phyloP scores from a whole-genome alignment of 2,888 invertebrate genomes.

The Latrodectus elegans region DNA sequence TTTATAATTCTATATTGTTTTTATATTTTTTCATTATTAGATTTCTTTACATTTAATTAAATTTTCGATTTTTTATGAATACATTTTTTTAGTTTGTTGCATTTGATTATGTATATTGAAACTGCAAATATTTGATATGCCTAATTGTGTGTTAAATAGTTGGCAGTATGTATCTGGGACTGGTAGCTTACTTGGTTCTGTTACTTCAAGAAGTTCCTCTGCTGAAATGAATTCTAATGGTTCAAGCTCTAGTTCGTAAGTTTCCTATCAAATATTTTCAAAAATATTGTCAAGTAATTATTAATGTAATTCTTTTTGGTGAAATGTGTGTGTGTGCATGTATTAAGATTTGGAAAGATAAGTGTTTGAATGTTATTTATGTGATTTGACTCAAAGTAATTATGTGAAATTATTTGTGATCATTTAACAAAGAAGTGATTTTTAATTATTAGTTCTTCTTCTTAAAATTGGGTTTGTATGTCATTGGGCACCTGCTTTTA shows the following conservation, averaged over 20 bases:
- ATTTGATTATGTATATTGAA: too few relatives aligned
- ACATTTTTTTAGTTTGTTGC: background rate
- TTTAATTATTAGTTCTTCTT: too few relatives aligned
- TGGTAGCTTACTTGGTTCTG: conserved; percentile 73
- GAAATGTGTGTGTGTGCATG: too few relatives aligned
- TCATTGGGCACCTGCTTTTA: too few relatives aligned
- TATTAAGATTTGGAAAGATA: too few relatives aligned
- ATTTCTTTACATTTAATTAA: background rate
- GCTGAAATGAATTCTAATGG: conserved; percentile 48
- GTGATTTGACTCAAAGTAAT: too few relatives aligned
- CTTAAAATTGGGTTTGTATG: too few relatives aligned
- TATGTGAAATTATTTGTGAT: too few relatives aligned
- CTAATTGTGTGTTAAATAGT: conserved; percentile 70
- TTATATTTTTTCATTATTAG: background rate
- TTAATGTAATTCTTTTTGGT: too few relatives aligned
- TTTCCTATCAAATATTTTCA: background rate
- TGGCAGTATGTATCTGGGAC: conserved; percentile 75
- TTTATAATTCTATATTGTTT: too few relatives aligned
- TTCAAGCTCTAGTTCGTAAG: conserved; percentile 57
- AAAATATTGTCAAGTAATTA: background rate
- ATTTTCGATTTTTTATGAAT: background rate
- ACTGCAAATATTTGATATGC: background rate
- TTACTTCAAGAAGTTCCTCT: conserved; percentile 67
- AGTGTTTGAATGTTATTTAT: too few relatives aligned
- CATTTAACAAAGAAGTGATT: too few relatives aligned